Base-by-base conservation (phyloP, 2,797 vertebrate species). In the Onychomys arenicola region DNA sequence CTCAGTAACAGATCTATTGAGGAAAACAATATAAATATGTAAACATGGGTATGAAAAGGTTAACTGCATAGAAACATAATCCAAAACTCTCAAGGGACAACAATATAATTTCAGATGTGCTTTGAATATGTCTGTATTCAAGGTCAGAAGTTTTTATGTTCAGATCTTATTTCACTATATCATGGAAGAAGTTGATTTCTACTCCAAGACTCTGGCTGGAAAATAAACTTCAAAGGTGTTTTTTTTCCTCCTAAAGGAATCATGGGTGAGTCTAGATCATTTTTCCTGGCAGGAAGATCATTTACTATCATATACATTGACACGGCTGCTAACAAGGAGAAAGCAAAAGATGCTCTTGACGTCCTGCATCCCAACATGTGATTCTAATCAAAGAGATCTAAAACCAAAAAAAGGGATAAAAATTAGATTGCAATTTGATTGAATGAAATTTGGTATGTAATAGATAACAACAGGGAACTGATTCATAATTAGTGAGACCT, bases 41-140 rank as follows among this genome's bases (percentile, higher is more conserved):
- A 92, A 96, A 93, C 59, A 71, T n/a, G 71, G 65, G 65, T 89
- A 93, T 21, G 37, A 88, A 90, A 57, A 92, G 82, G 34, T 94
- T 86, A 77, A 93, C 95, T 96, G 7, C 37, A 75, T 34, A 69
- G 32, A 82, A 82, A 94, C 11, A 77, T 59, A 69, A 94, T n/a
- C 2, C 73, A 73, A 43, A 29, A 46, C 82, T 89, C 91, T 93
- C 43, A 57, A 59, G 84, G 82, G 63, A 96, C 49, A 43, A 63
- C 88, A 93, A 43, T n/a, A 37, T 91, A 90, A 95, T 61, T 57
- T 80, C 2, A 69, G 77, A 91, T 90, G 52, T 92, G 12, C 32
- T 90, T 52, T 90, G 89, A 34, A 96, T 76, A 77, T 82, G 55
- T 95, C 37, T 77, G 9, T 65, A 61, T 94, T 94, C 27, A 82